Percentiles rank a stretch among this genome's conserved stretches.
phyloP scores from a whole-genome alignment of 30 jellyfish, hydroid and myxozoan species.

The Euphysa ruthae region DNA sequence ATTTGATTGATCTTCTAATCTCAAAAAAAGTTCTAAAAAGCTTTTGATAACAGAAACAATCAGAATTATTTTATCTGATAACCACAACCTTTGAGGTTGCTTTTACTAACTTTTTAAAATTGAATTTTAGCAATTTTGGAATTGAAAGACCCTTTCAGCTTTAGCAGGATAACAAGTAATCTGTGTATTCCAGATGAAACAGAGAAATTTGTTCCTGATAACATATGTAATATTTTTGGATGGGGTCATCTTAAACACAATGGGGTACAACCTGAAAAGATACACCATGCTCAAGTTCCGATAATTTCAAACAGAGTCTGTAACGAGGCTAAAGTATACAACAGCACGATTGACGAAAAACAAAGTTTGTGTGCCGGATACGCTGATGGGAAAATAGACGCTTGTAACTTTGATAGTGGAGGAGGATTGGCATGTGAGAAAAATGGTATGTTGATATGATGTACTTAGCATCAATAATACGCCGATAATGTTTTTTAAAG shows the following conservation, averaged over 20 bases:
- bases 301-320: conserved; percentile 54
- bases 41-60: too few species aligned
- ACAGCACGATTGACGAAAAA: conserved; percentile 35
- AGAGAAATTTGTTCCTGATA: conserved; percentile 17
- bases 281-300: conserved; percentile 53
- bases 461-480: too few species aligned
- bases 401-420: conserved; percentile 94
- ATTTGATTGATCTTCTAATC: too few species aligned
- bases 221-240: conserved; percentile 65
- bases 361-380: conserved; percentile 74
- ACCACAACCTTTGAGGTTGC: too few species aligned
- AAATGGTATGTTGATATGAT: conserved; percentile 5
- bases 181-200: conserved; percentile 53
- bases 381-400: conserved; percentile 73
- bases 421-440: conserved; percentile 72
- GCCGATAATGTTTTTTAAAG: too few species aligned
- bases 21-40: too few species aligned
- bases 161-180: not conserved
- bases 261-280: conserved; percentile 57
- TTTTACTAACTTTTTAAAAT: not conserved
- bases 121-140: conserved; percentile 5
- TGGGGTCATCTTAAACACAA: conserved; percentile 77
- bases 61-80: too few species aligned
- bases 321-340: conserved; percentile 45
- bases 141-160: not conserved